Base-by-base conservation (phyloP, 1,140 invertebrate species). In the Xylocopa sonorina region DNA sequence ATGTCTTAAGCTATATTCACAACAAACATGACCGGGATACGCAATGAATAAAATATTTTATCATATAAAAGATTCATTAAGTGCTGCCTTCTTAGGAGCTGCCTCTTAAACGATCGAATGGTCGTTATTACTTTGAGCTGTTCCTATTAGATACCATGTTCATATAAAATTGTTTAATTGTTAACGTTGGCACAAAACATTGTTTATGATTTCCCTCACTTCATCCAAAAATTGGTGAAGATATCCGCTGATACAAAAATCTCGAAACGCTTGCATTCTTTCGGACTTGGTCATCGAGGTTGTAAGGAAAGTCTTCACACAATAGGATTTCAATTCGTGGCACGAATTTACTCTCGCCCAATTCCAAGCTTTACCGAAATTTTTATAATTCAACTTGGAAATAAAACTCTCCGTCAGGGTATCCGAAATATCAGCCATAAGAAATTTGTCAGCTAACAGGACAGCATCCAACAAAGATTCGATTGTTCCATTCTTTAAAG, bases 391-490 rank as follows among this genome's bases (percentile, higher is more conserved):
- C 0, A 94, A 67, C n/a, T 88, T 88, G 0, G 87, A 85, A 0
- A 93, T 86, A 3, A 90, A 90, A 1, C 78, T 90, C 41, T 93
- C 88, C 0, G 93, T 94, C 3, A 96, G 87, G 48, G 91, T 83
- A 10, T 94, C 91, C 51, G 94, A 94, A 7, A 96, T 82, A 38
- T 94, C 94, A 4, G 93, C 89, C 89, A 96, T 94, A 27, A 96
- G 91, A 87, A 94, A 96, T 78, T 94, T 94, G 86, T 96, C 95
- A 3, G 95, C 93, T 14, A 96, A 85, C 4, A 95, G 83, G n/a
- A 95, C 93, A 2, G 95, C 94, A 85, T 96, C 95, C n/a, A 96
- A 89, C 29, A 95, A 88, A 0, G 94, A 94, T 63, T 94, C 92
- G 41, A 96, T 94, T 84, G 58, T 93, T 81, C 53, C 91, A 88